Base-by-base conservation (phyloP, 2,797 vertebrate species). In the Neosilurus mollespiculum region DNA sequence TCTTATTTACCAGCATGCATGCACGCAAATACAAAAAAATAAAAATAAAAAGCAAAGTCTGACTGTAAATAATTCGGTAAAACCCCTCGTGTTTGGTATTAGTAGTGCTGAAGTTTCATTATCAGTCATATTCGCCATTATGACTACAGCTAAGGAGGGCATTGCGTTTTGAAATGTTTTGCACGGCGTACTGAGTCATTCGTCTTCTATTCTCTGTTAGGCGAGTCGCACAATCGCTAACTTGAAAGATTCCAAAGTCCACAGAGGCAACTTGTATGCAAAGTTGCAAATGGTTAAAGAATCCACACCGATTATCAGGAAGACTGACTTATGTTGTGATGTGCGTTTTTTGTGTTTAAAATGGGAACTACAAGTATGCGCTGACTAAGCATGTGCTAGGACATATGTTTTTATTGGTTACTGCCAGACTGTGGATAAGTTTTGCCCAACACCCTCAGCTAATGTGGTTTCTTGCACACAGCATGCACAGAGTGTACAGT, bases 371-470 rank as follows among this genome's bases (percentile, higher is more conserved):
- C 59, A 73, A 83, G 16, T 62, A 22, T 61, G 26, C 51, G 1
- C 10, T 92, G 87, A 88, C 69, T 87, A 80, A 82, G 80, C 51
- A 26, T 54, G 20, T 83, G 24, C 16, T 20, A 34, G 26, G 8
- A 49, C 12, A 10, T 8, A 24, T n/a, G 22, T 1, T 37, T 78
- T 26, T 71, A 15, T 77, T 61, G 7, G 54, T 54, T 26, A 58
- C 37, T 26, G 15, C 43, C 51, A 53, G 72, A 58, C 51, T 72
- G 58, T 49, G 18, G 22, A 61, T 59, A 22, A 3, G 22, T 65
- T 51, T 66, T 66, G 11, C 51, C 30, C 16, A 80, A 59, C 54
- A 61, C 43, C 43, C 26, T n/a, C 26, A 30, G 15, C 61, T 20
- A 61, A 69, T 62, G 58, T 67, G 59, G 20, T 53, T 81, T 67